Conservation (phyloP, 2,888 invertebrate genomes). For the Chalcis sispes region DNA sequence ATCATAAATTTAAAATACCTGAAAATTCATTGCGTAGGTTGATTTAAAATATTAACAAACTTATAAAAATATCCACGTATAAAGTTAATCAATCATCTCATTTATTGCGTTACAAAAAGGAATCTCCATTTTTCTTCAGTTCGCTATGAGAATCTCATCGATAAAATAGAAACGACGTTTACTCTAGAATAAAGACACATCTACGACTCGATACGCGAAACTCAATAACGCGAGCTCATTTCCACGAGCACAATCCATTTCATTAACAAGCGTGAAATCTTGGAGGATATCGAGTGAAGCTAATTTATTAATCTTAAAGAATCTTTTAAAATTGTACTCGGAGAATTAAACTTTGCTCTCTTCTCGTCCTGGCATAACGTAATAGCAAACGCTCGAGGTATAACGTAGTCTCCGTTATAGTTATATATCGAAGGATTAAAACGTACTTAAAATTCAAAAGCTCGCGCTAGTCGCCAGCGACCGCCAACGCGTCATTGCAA, state of each 20-base stretch:
- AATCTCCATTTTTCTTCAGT: too few relatives aligned
- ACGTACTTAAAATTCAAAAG: constrained; percentile 57
- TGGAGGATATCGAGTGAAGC: constrained; percentile 31
- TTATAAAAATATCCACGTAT: too few relatives aligned
- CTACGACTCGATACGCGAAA: too few relatives aligned
- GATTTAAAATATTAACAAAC: too few relatives aligned
- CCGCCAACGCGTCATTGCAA: constrained; percentile 51
- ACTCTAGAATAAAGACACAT: too few relatives aligned
- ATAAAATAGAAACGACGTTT: too few relatives aligned
- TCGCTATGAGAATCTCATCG: too few relatives aligned
- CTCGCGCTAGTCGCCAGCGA: constrained; percentile 37
- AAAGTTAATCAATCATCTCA: too few relatives aligned
- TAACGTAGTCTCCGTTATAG: background rate
- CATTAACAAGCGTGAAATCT: constrained; percentile 31
- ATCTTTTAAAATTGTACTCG: constrained; percentile 48
- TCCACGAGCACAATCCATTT: constrained; percentile 25
- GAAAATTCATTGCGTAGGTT: too few relatives aligned
- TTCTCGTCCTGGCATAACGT: background rate
- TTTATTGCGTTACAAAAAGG: too few relatives aligned
- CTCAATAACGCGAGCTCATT: background rate
- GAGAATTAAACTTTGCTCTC: constrained; percentile 42
- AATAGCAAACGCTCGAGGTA: background rate
- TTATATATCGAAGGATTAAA: constrained; percentile 55
- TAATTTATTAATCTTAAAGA: constrained; percentile 52
- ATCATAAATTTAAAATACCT: too few relatives aligned